Evolutionary conservation across 1,140 invertebrate species (phyloP), one percentile per base, ranked within the genome.

Genomic region (Drosophila tsacasi): DNA sequence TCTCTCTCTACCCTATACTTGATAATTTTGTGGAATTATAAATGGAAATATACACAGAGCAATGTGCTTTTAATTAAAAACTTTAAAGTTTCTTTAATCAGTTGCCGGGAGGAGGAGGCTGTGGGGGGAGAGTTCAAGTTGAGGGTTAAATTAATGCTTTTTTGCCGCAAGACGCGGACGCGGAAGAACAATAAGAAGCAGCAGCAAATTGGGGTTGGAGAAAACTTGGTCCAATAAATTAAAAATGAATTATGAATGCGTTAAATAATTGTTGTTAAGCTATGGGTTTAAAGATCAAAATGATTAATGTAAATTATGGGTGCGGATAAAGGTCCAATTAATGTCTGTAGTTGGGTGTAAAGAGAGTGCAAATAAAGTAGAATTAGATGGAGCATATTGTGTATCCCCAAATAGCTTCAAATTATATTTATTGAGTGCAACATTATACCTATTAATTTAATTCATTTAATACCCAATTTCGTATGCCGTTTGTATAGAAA

Each of bases 21-120:
- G 60, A 52, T 54, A 68, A 83, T 74, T 63, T 83, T 69, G 76
- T 73, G 63, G 84, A 89, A 87, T 89, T 89, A 89, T 84, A 72
- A 69, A 84, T 89, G 77, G 63, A 81, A 89, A 89, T 89, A 55
- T 25, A 57, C 54, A 57, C 73, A 81, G 76, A 81, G 81, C 81
- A 87, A 87, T 89, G 86, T 84, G 84, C 77, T 73, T 87, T 87
- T 87, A 87, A 87, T 87, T 87, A 87, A 87, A 78, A 89, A 86
- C 84, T 84, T 83, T 73, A 89, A 87, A 69, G 49, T 75, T 75
- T 74, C 40, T 44, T 75, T 54, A 74, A 75, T 54, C 67, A 46
- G 21, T 40, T 40, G 57, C 3, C 10, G 19, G n/a, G 1, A 3
- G 27, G n/a, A 27, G 5, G 49, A 3, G 1, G 25, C 25, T 12